A percentile compares a stretch with the other conserved stretches of the same genome.
phyloP scores from a whole-genome alignment of 2,888 invertebrate genomes.

The Lamellibrachia columna region DNA sequence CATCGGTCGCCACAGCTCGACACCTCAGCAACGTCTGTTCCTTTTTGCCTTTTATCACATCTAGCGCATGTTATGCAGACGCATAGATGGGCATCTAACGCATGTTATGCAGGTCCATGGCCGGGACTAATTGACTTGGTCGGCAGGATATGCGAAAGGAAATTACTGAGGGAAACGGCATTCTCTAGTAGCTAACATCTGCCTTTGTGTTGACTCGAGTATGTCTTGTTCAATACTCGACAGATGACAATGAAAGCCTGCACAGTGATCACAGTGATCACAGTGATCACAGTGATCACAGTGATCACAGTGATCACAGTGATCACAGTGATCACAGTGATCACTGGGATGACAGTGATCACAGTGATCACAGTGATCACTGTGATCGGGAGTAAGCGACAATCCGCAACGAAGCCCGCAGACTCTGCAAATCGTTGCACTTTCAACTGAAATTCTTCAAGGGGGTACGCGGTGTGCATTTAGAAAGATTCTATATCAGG shows the following conservation, averaged over 20 bases:
- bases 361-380: no score
- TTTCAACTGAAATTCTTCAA: no score
- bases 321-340: no score
- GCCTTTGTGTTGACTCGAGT: neutral
- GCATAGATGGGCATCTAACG: neutral
- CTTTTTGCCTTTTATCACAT: neutral
- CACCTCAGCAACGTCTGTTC: neutral
- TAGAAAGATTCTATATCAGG: no score
- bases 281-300: neutral
- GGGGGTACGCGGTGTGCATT: no score
- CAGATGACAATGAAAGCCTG: neutral
- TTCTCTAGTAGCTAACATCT: neutral
- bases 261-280: neutral
- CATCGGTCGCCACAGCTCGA: neutral
- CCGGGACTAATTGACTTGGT: neutral
- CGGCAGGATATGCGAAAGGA: neutral
- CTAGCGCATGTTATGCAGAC: neutral
- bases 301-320: neutral
- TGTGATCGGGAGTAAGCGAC: no score
- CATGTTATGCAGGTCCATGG: neutral
- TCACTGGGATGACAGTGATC: no score
- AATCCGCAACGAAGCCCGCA: no score
- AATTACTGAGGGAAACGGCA: neutral
- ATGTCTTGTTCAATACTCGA: neutral
- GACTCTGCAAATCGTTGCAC: no score